Base-by-base conservation (phyloP, 2,888 invertebrate species). In the Timema cristinae region DNA sequence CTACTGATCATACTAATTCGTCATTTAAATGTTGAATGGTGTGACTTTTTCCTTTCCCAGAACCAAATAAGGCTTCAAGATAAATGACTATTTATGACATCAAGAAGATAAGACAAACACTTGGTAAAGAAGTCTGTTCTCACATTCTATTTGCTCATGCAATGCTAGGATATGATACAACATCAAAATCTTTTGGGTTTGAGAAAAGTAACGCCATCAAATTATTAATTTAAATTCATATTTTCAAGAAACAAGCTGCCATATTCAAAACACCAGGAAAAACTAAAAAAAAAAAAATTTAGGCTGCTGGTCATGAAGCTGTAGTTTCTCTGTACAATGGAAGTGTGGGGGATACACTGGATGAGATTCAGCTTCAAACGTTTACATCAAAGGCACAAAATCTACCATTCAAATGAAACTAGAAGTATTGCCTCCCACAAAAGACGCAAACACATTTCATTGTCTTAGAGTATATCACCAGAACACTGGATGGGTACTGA, bases 371-470 rank as follows among this genome's bases (percentile, higher is more conserved):
- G 4, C 63, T 63, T 32, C 32, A 48, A 16, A 63, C 2, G 5
- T 63, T 63, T 63, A 32, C 63, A 63, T 63, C 11, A 32, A 63
- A 47, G 13, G 63, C 47, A 47, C 63, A 32, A 63, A 63, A 63
- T 63, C 63, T 47, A 32, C 32, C 47, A 63, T 9, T 32, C 63
- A 63, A 63, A 9, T 63, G 32, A 63, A 63, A 47, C 32, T 32
- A 47, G 63, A 63, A 63, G 10, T 63, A 63, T 32, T 32, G 47
- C 32, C 63, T 63, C 63, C 63, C 32, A 63, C 63, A 63, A 63
- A 47, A 32, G 32, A 63, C 48, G 63, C 63, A 63, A 15, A 32
- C 6, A 63, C 63, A 63, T 48, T 63, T 63, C 63, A 63, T 9
- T 63, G 11, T 15, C 63, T 32, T 16, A 10, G 63, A 63, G 63